phyloP scores from a whole-genome alignment of 2,888 invertebrate genomes.

The Dynastes hyllus region DNA sequence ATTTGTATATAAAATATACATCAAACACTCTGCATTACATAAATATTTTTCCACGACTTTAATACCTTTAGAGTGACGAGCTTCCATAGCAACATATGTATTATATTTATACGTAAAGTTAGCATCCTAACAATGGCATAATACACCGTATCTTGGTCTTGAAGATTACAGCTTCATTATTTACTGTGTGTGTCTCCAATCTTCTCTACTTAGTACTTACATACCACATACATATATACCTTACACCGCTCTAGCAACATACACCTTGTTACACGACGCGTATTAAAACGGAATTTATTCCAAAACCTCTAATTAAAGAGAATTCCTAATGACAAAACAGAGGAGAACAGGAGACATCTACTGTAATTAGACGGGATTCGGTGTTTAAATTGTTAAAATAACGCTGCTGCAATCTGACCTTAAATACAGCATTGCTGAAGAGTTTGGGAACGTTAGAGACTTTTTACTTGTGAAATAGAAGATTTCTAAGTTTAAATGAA shows the following conservation, averaged over 20 bases:
- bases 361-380: background rate
- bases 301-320: constrained; percentile 25
- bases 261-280: background rate
- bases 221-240: background rate
- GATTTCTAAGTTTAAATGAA: too few relatives aligned
- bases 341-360: background rate
- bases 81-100: too few relatives aligned
- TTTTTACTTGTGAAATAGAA: background rate
- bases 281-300: constrained; percentile 19
- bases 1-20: too few relatives aligned
- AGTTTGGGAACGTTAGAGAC: background rate
- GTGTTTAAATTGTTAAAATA: constrained; percentile 2
- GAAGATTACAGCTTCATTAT: constrained; percentile 2
- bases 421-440: background rate
- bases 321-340: constrained; percentile 24
- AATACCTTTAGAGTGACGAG: too few relatives aligned
- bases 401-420: background rate
- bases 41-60: too few relatives aligned
- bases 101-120: too few relatives aligned
- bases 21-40: too few relatives aligned
- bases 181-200: background rate
- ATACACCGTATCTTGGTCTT: background rate
- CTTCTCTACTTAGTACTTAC: too few relatives aligned
- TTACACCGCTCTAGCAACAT: too few relatives aligned
- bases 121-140: too few relatives aligned